These are phyloP conservation scores for Gouania willdenowi DNA, from an alignment of 2,797 vertebrate genomes.

Conservation along the genomic window DNA sequence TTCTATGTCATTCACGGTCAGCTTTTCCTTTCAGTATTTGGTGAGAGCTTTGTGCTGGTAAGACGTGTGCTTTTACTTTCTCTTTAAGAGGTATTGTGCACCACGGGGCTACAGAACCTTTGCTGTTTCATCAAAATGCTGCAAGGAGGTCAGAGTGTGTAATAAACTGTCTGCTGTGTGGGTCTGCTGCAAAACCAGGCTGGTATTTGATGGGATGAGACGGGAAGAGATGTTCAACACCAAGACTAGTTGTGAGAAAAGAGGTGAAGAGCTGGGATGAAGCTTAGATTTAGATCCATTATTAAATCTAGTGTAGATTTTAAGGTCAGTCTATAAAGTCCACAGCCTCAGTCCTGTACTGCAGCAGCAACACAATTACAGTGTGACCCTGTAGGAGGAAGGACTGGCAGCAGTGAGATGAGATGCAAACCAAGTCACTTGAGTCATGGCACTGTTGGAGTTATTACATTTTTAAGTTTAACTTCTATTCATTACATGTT, in stretches of 20 bases:
- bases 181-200: conserved; percentile 22
- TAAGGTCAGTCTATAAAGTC: conserved; percentile 62
- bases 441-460: not conserved
- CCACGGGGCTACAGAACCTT: conserved; percentile 21
- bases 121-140: conserved; percentile 19
- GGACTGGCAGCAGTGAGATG: conserved; percentile 18
- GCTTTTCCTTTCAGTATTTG: no score
- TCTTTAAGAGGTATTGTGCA: conserved; percentile 42
- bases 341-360: conserved; percentile 40
- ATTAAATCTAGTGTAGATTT: conserved; percentile 60
- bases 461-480: no score
- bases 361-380: conserved; percentile 63
- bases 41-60: no score
- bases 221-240: not conserved
- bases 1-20: no score
- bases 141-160: conserved; percentile 13
- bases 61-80: conserved; percentile 44
- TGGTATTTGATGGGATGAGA: conserved; percentile 13
- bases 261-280: not conserved
- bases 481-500: no score
- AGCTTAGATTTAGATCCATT: conserved; percentile 35
- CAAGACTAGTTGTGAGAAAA: no score
- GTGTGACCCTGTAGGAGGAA: conserved; percentile 44
- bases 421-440: not conserved
- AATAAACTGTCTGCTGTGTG: conserved; percentile 23